These are phyloP conservation scores for Sclerodermus sp. DNA, from an alignment of 2,888 invertebrate genomes.

Conservation along the genomic window DNA sequence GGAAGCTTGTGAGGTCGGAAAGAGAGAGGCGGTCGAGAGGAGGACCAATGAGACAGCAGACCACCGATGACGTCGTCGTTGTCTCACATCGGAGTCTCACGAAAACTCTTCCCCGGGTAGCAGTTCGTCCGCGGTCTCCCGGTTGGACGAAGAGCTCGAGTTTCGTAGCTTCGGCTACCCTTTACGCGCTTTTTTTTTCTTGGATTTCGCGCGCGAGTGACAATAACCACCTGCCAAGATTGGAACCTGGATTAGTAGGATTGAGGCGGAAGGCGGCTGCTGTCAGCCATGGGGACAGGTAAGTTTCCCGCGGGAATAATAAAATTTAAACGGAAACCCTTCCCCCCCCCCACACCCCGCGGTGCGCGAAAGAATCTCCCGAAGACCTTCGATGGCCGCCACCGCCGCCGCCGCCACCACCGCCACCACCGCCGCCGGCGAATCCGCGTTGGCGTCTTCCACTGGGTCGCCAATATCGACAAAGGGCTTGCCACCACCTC, in stretches of 20 bases:
- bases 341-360: background rate
- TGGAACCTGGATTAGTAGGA: slow-evolving; percentile 35
- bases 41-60: slow-evolving; percentile 45
- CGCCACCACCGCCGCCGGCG: too few species aligned
- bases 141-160: slow-evolving; percentile 42
- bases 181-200: slow-evolving; percentile 17
- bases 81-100: slow-evolving; percentile 47
- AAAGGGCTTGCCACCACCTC: too few species aligned
- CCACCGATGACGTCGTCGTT: slow-evolving; percentile 47
- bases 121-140: slow-evolving; percentile 56
- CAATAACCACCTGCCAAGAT: slow-evolving; percentile 31
- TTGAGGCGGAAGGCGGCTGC: slow-evolving; percentile 45
- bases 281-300: slow-evolving; percentile 54
- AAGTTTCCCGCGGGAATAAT: slow-evolving; percentile 33
- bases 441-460: too few species aligned
- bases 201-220: slow-evolving; percentile 26
- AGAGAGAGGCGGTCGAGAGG: slow-evolving; percentile 27
- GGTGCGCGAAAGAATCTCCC: too few species aligned
- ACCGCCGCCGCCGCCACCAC: too few species aligned
- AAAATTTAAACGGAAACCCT: too few species aligned
- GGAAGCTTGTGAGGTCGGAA: slow-evolving; percentile 16
- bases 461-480: too few species aligned
- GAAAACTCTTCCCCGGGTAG: slow-evolving; percentile 44
- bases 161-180: slow-evolving; percentile 7
- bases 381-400: too few species aligned